Evolutionary conservation across 2,113 vertebrate genomes (phyloP).

Genomic region (Castor canadensis): DNA sequence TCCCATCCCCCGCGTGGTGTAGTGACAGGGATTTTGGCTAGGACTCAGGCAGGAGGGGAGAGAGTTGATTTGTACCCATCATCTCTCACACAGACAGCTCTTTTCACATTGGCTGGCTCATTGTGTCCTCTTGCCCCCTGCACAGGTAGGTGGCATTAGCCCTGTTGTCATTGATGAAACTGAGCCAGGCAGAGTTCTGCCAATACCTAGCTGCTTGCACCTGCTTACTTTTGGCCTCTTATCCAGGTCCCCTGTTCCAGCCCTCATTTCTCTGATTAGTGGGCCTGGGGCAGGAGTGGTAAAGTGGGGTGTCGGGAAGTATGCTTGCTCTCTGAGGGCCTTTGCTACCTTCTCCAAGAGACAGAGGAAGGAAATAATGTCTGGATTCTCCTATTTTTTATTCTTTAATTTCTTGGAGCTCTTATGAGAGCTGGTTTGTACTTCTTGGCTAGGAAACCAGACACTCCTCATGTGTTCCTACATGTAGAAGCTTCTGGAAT

Average conservation of each 20-base stretch:
- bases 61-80: background rate
- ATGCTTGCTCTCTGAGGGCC: background rate
- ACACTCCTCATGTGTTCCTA: background rate
- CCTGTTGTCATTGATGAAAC: background rate
- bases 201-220: background rate
- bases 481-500: background rate
- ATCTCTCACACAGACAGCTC: rapidly evolving
- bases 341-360: background rate
- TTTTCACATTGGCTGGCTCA: background rate
- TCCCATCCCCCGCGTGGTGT: rapidly evolving
- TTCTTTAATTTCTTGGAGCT: background rate
- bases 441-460: background rate
- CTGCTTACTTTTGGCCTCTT: background rate
- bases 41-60: too few species aligned
- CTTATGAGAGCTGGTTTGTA: background rate
- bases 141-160: background rate
- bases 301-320: background rate
- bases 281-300: background rate
- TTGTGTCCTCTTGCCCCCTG: background rate
- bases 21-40: background rate
- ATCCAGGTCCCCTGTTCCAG: background rate
- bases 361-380: background rate
- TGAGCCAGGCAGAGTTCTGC: background rate
- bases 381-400: background rate
- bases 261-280: background rate